Percentiles rank a stretch among this genome's conserved stretches.
Conservation (phyloP, 2,888 invertebrate genomes). For the Nemapogon koenigi region DNA sequence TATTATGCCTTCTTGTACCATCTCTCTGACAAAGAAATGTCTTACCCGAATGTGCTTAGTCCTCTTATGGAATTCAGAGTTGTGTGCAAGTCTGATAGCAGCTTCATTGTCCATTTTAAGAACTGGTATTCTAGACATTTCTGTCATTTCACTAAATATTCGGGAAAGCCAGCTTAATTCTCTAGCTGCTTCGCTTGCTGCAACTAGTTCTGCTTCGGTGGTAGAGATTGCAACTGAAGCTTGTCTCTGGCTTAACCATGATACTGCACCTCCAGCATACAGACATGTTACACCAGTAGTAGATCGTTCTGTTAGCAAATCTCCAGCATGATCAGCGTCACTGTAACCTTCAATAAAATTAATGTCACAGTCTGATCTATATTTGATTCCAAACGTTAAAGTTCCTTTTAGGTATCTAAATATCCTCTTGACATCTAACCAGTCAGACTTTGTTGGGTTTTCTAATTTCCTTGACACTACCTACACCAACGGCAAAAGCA, state of each 20-base stretch:
- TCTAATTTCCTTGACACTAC: conserved; percentile 9
- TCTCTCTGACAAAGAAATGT: conserved; percentile 11
- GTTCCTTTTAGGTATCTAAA: conserved; percentile 4
- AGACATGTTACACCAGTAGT: conserved; percentile 15
- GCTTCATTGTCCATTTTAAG: conserved; percentile 20
- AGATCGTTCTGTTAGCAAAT: conserved; percentile 9
- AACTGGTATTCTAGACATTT: conserved; percentile 5
- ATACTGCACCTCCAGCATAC: conserved; percentile 19
- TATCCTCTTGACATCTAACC: conserved; percentile 10
- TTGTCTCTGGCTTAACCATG: conserved; percentile 25
- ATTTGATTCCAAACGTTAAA: neutral
- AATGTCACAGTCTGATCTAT: neutral
- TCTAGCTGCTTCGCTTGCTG: conserved; percentile 21
- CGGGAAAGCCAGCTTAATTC: conserved; percentile 23
- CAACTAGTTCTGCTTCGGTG: conserved; percentile 25
- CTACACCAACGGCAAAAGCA: conserved; percentile 7
- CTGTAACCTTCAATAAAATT: conserved; percentile 6
- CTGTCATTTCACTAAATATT: conserved; percentile 15
- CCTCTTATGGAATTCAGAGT: conserved; percentile 19
- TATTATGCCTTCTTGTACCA: conserved; percentile 1
- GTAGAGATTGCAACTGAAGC: conserved; percentile 22
- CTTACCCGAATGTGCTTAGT: conserved; percentile 19
- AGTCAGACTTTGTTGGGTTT: conserved; percentile 5
- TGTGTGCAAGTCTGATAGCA: conserved; percentile 19
- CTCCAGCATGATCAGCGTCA: conserved; percentile 14